A percentile compares a stretch with the other conserved stretches of the same genome.
phyloP scores from a whole-genome alignment of 1,140 invertebrate species.

The Drosophila busckii region DNA sequence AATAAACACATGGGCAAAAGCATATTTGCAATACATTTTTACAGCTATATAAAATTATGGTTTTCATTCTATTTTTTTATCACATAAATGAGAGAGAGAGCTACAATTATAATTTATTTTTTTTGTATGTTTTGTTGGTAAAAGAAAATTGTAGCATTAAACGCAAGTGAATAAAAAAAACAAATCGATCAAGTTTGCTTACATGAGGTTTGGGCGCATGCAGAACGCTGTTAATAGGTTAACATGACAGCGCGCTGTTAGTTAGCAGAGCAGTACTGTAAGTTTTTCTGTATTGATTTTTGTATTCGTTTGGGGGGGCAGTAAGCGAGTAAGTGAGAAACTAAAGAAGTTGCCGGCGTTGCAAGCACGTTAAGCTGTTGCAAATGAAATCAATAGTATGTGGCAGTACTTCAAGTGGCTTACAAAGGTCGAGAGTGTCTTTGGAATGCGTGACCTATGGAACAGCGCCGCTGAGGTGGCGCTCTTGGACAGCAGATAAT shows the following conservation, averaged over 20 bases:
- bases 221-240: constrained; percentile 22
- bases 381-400: constrained; percentile 3
- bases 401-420: constrained; percentile 41
- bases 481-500: constrained; percentile 69
- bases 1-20: constrained; percentile 34
- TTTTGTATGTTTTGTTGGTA: constrained; percentile 32
- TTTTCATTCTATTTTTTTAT: constrained; percentile 10
- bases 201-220: too few relatives aligned
- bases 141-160: constrained; percentile 36
- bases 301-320: constrained; percentile 16
- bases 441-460: constrained; percentile 79
- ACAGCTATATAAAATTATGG: constrained; percentile 2
- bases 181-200: constrained; percentile 21
- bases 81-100: background rate
- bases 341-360: constrained; percentile 14
- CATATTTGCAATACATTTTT: constrained; percentile 25
- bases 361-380: constrained; percentile 48
- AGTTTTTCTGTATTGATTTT: constrained; percentile 36
- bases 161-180: background rate
- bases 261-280: constrained; percentile 48
- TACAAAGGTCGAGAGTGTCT: constrained; percentile 79
- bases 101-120: background rate
- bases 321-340: background rate
- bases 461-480: constrained; percentile 74
- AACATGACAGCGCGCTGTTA: constrained; percentile 35